A percentile compares a stretch with the other conserved stretches of the same genome.
phyloP scores from a whole-genome alignment of 2,113 vertebrate genomes.

The Prunella himalayana region DNA sequence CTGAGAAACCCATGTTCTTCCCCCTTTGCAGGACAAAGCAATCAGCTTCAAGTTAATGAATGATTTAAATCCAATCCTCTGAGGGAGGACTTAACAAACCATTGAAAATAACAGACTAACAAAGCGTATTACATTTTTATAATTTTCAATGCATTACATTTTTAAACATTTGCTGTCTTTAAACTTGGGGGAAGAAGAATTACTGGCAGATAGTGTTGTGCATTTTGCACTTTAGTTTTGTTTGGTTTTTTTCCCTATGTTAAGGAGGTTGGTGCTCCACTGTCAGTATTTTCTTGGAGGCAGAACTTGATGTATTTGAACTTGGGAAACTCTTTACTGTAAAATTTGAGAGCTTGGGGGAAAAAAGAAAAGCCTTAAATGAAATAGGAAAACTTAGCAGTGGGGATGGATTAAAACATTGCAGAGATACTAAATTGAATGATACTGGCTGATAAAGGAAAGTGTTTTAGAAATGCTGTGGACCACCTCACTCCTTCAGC shows the following conservation, averaged over 20 bases:
- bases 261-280: neutral
- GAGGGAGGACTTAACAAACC: conserved; percentile 13
- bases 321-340: neutral
- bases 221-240: neutral
- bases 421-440: neutral
- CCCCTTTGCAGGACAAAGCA: neutral
- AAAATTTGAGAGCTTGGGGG: neutral
- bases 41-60: conserved; percentile 27
- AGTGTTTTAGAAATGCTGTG: neutral
- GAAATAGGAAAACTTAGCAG: neutral
- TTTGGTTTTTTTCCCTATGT: neutral
- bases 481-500: neutral
- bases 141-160: neutral
- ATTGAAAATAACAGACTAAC: neutral
- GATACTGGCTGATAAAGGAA: neutral
- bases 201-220: neutral
- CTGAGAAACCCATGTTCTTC: neutral
- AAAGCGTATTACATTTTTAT: conserved; percentile 5
- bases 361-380: neutral
- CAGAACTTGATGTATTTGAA: neutral
- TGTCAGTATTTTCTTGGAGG: neutral
- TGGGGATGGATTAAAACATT: neutral
- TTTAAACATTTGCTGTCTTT: neutral
- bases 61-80: neutral
- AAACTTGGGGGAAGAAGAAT: neutral